These are phyloP conservation scores for Callospermophilus lateralis DNA, from an alignment of 2,113 vertebrate species.

Conservation along the genomic window DNA sequence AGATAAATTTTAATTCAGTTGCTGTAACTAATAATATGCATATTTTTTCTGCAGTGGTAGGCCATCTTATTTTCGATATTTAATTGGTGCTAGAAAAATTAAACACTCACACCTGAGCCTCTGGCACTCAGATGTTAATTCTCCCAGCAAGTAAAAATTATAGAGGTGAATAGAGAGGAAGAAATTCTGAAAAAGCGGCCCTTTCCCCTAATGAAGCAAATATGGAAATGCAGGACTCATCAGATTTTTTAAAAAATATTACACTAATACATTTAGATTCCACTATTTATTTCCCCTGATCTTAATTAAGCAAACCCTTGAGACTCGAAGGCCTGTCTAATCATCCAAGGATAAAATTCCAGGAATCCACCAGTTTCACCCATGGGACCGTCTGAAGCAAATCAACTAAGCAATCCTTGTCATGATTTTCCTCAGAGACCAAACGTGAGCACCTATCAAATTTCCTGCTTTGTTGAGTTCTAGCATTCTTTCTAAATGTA, in stretches of 20 bases:
- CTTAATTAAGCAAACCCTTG: neutral
- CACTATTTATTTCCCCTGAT: constrained; percentile 17
- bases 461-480: neutral
- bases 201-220: neutral
- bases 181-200: neutral
- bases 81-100: constrained; percentile 29
- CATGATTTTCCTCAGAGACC: neutral
- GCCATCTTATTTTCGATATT: neutral
- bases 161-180: neutral
- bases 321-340: neutral
- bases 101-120: neutral
- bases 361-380: neutral
- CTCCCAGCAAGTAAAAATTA: neutral
- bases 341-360: neutral
- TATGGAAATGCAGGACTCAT: neutral
- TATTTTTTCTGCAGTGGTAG: neutral
- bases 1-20: neutral
- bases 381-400: neutral
- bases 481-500: neutral
- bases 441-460: neutral
- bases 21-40: neutral
- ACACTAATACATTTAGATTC: neutral
- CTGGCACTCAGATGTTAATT: neutral
- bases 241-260: neutral
- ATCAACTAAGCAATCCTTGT: neutral